phyloP scores from a whole-genome alignment of 2,113 vertebrate genomes.

The Probosciger aterrimus region DNA sequence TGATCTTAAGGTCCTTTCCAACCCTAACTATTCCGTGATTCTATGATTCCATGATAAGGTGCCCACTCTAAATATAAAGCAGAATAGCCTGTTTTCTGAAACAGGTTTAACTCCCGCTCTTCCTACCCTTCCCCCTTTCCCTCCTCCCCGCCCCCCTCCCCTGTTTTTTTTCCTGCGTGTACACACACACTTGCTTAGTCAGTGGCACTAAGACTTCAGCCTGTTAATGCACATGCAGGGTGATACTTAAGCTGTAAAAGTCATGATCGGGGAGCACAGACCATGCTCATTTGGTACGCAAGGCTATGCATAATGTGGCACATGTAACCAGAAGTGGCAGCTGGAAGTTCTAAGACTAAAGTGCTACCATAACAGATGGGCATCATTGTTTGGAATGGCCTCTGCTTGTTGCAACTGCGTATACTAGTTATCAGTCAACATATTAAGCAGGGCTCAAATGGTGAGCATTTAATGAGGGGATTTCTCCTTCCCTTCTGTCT shows the following conservation, averaged over 20 bases:
- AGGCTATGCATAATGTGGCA: conserved; percentile 23
- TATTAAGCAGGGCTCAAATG: conserved; percentile 66
- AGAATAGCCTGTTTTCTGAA: background rate
- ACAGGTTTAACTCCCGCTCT: background rate
- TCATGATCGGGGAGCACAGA: background rate
- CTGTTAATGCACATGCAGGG: background rate
- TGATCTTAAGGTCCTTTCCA: too few relatives aligned
- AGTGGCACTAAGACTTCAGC: background rate
- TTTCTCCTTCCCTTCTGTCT: conserved; percentile 62
- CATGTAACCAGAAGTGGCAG: conserved; percentile 28
- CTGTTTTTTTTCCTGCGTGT: background rate
- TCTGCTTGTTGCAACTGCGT: conserved; percentile 58
- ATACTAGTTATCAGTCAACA: conserved; percentile 64
- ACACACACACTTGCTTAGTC: background rate
- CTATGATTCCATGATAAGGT: background rate
- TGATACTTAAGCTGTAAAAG: background rate
- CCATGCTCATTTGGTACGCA: background rate
- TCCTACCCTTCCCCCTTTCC: background rate
- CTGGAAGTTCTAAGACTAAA: conserved; percentile 40
- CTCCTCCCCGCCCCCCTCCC: background rate
- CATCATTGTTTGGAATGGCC: conserved; percentile 40
- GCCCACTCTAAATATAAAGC: background rate
- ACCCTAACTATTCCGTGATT: too few relatives aligned
- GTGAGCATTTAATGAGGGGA: conserved; percentile 65
- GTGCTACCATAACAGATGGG: conserved; percentile 37